Base-by-base conservation (phyloP, 2,888 invertebrate species). In the Chymomyza amoena region DNA sequence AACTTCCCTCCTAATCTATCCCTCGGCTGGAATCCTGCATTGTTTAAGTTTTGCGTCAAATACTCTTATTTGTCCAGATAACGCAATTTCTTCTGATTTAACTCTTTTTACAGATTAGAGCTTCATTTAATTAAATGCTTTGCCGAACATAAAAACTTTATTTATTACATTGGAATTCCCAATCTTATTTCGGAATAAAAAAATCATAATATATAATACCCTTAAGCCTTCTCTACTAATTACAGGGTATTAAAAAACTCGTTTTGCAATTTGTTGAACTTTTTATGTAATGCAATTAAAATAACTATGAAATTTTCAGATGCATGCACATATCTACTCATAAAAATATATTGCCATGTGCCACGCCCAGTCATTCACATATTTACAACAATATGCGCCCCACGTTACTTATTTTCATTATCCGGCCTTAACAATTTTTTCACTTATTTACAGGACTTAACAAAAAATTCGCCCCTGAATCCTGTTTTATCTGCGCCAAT, bases 401-500 rank as follows among this genome's bases (percentile, higher is more conserved):
- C 56, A 51, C 68, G 66, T 69, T 56, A 68, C 67, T 66, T 64
- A 81, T 65, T 83, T 86, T 76, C 78, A 87, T 80, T 78, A 83
- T 85, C 74, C 76, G 69, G 73, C 70, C 72, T 85, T 76, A 73
- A 71, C 72, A 74, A 36, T 79, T 74, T 75, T 84, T 75, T 75
- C 52, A 70, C 75, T 73, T 72, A 72, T 77, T 85, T 77, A 64
- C 59, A 63, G 15, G 45, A 69, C 61, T 81, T 72, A 60, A 65
- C 39, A 45, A 71, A 76, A 57, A 56, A 62, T 32, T 50, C 54
- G 16, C 32, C 72, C 69, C 62, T 25, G 57, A 68, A 71, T 62
- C 63, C 64, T 70, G 64, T 75, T 77, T 84, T 81, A 84, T 87
- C 81, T 61, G 73, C 75, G 69, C 76, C 88, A 84, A 88, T 84